Base-by-base conservation (phyloP, 2,113 vertebrate genomes). In the Montifringilla adamsi region DNA sequence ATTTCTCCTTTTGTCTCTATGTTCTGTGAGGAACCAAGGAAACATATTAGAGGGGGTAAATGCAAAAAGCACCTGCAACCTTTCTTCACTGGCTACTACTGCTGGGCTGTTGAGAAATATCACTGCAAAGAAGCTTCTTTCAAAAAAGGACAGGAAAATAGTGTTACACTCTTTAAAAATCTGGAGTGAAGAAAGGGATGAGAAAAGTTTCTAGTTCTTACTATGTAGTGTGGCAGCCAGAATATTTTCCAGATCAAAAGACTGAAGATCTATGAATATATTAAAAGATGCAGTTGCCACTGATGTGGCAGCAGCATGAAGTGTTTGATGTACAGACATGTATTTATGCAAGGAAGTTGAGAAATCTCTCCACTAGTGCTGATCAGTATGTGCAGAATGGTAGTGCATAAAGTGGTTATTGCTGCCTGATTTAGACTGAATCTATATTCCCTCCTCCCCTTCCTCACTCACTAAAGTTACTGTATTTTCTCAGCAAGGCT, bases 331-430 rank as follows among this genome's bases (percentile, higher is more conserved):
- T 43, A 46, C 16, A 22, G 70, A 13, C 11, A 13, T 24, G 53
- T 24, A 58, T 78, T 96, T 92, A 59, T 79, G 60, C 53, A 75
- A 79, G 44, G 30, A 82, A 76, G 49, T 24, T 83, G 70, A 26
- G 26, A 90, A 90, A 76, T 60, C 14, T 84, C 33, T 83, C 33
- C 6, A 4, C 52, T 55, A 17, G 39, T 52, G 30, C 55, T 52
- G 53, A 56, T 52, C 63, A 47, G 37, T 31, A 12, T 21, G 46
- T 74, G 46, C 55, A 59, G 47, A 49, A 28, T 49, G 49, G n/a
- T 5, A 15, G 37, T 26, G 24, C 33, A 20, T 31, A 9, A 56
- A 88, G 46, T 35, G 15, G 12, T 50, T 49, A 30, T 20, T 67
- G 46, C 84, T 93, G 60, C 52, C 43, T 50, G 43, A 21, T 87